phyloP scores from a whole-genome alignment of 2,888 invertebrate genomes.

The Tryphoninae sp. region DNA sequence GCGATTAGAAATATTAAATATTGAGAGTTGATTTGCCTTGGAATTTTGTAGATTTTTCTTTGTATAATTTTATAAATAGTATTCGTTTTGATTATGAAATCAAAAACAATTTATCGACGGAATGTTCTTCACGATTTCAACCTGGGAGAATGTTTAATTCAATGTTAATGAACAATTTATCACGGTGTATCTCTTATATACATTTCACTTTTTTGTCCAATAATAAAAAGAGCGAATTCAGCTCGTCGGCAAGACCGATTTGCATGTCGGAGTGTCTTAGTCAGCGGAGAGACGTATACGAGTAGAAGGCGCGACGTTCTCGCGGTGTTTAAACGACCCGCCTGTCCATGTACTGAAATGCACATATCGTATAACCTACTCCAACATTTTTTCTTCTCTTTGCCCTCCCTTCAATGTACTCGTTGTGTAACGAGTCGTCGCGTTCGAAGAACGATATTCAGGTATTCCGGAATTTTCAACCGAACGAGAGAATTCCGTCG shows the following conservation, averaged over 20 bases:
- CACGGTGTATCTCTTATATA: constrained; percentile 6
- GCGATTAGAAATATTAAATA: not conserved
- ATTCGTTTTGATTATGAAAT: not conserved
- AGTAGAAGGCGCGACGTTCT: constrained; percentile 51
- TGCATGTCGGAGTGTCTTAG: constrained; percentile 76
- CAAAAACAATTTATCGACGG: no score
- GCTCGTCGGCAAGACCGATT: constrained; percentile 67
- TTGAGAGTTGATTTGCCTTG: not conserved
- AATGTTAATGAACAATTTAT: not conserved
- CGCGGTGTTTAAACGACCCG: constrained; percentile 67
- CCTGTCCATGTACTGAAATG: constrained; percentile 39
- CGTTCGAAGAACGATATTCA: constrained; percentile 24
- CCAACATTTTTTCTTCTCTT: not conserved
- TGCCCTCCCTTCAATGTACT: not conserved
- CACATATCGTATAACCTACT: constrained; percentile 54
- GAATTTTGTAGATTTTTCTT: no score
- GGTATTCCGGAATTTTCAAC: not conserved
- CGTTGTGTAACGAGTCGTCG: constrained; percentile 62
- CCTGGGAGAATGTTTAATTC: no score
- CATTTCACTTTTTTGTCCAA: constrained; percentile 36
- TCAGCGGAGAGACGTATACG: constrained; percentile 66
- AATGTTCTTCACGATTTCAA: no score
- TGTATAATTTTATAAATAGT: not conserved
- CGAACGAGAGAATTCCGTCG: constrained; percentile 15
- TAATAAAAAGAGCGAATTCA: constrained; percentile 19